A percentile compares a stretch with the other conserved stretches of the same genome.
Conservation (phyloP, 2,797 vertebrate species). For the Ceryle rudis region DNA sequence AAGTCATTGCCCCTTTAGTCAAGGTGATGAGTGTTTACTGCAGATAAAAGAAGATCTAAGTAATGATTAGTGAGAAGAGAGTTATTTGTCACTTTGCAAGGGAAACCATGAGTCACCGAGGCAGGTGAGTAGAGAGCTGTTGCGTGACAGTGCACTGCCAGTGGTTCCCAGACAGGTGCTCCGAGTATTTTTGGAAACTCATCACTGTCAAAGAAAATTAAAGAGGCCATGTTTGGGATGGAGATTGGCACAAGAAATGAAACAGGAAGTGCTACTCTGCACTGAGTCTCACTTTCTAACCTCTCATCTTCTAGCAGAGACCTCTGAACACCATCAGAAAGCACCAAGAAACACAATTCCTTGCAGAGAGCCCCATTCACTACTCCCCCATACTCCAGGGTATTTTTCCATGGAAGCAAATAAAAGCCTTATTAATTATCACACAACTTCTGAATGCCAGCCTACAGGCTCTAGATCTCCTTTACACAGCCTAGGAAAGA, state of each 20-base stretch:
- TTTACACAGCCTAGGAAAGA: neutral
- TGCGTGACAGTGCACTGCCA: neutral
- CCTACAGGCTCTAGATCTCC: neutral
- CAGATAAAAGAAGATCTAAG: neutral
- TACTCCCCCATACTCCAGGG: neutral
- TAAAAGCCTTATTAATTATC: neutral
- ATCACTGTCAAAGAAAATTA: neutral
- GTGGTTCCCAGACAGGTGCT: neutral
- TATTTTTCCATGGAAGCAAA: neutral
- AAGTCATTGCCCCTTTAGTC: neutral
- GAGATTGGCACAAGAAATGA: neutral
- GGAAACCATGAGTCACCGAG: neutral
- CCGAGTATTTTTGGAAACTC: neutral
- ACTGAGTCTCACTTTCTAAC: neutral
- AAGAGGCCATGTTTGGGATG: neutral
- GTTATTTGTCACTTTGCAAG: neutral
- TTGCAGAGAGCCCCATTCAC: neutral
- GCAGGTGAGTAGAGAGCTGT: neutral
- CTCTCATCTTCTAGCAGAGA: neutral
- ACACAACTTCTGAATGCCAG: neutral
- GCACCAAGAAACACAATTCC: neutral
- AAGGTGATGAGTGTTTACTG: neutral
- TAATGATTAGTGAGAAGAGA: neutral
- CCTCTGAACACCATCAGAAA: neutral
- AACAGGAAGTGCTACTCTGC: neutral